Percentiles rank a stretch among this genome's conserved stretches.
Conservation (phyloP, 2,113 vertebrate species). For the Tetrax tetrax region DNA sequence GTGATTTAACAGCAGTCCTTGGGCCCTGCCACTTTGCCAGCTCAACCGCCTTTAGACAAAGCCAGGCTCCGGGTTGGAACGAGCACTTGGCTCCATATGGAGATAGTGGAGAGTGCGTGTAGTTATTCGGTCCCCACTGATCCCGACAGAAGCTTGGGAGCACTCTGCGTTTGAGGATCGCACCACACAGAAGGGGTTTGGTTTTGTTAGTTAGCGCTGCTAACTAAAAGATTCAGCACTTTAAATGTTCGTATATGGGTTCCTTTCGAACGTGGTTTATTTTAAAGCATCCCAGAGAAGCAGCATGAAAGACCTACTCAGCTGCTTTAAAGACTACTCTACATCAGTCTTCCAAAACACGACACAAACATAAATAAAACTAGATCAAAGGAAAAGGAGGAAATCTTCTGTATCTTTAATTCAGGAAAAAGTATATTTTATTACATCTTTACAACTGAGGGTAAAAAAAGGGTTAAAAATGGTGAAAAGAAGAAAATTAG, state of each 20-base stretch:
- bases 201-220: neutral
- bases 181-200: neutral
- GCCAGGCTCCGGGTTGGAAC: neutral
- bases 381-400: neutral
- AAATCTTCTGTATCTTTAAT: neutral
- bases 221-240: neutral
- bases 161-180: neutral
- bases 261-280: neutral
- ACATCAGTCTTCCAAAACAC: neutral
- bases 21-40: neutral
- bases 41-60: rapidly evolving
- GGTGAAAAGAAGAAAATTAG: neutral
- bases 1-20: neutral
- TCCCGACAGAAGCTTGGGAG: rapidly evolving
- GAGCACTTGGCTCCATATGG: neutral
- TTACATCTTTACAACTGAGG: neutral
- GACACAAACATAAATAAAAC: neutral
- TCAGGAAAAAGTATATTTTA: neutral
- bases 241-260: neutral
- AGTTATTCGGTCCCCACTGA: neutral
- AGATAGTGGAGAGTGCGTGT: neutral
- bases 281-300: neutral
- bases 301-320: neutral
- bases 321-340: neutral
- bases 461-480: neutral